Evolutionary conservation across 2,797 vertebrate species (phyloP), one percentile per base, ranked within the genome.

Genomic region (Epinephelus coioides): DNA sequence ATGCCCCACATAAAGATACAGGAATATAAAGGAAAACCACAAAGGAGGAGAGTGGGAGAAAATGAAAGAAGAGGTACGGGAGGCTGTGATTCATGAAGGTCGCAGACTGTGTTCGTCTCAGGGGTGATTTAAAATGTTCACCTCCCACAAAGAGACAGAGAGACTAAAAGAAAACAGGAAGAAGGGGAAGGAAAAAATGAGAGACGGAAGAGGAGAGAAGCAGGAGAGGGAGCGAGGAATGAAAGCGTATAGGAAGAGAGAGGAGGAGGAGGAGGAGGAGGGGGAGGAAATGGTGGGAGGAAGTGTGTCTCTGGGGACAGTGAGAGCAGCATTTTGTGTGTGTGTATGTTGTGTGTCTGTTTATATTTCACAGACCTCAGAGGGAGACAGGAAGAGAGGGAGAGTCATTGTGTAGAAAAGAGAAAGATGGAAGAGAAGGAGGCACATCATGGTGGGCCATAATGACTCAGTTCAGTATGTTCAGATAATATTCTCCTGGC

Each of bases 41-140:
- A 82, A 76, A 87, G 82, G 74, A 73, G 46, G 77, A 70, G 59
- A 79, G 63, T 51, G 40, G 40, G 51, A 72, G 75, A 77, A 80
- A 91, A 87, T 77, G 76, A 84, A 88, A 82, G 72, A 86, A 75
- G 59, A 79, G 79, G 74, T 76, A 34, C 23, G 23, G 75, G 71
- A 83, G 69, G 78, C 44, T 82, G 82, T 76, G 82, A 91, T 89
- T 89, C 87, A 82, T 84, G 91, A 92, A 92, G 90, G 92, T 94
- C 84, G 60, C 73, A 90, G 91, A 89, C 90, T 65, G 79, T 70
- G 75, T 86, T 82, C 70, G 79, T 94, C 91, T 92, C 86, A 38
- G 73, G 85, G 81, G 83, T 88, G 89, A 92, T 92, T 93, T 91
- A 83, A 91, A 91, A 86, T 64, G 71, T 89, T 88, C 83, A 86